These are phyloP conservation scores for Heliconius erato DNA, from an alignment of 2,888 invertebrate genomes.

Conservation along the genomic window DNA sequence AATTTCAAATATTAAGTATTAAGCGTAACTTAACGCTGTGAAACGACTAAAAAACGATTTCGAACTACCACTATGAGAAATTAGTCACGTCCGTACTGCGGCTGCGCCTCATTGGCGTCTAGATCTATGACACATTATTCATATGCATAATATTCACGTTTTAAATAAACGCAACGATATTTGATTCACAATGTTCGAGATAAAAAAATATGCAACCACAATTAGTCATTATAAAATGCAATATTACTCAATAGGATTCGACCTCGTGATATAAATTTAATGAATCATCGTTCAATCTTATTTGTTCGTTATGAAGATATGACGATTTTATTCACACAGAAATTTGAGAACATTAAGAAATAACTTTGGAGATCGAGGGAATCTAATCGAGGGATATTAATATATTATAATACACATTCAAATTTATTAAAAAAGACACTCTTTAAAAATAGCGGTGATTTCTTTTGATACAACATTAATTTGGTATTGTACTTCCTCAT, in stretches of 20 bases:
- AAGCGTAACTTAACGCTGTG: not conserved
- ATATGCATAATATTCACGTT: not conserved
- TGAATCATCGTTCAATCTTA: constrained; percentile 5
- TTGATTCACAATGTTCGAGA: not conserved
- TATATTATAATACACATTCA: too few species aligned
- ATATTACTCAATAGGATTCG: constrained; percentile 11
- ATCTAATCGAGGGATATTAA: too few species aligned
- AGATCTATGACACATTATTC: not conserved
- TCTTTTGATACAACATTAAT: too few species aligned
- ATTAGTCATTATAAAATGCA: constrained; percentile 15
- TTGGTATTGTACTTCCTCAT: not conserved
- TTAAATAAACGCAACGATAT: not conserved
- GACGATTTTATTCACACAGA: not conserved
- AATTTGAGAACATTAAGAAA: not conserved
- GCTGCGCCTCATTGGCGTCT: not conserved
- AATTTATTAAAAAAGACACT: too few species aligned
- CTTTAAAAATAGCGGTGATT: too few species aligned
- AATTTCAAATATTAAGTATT: not conserved
- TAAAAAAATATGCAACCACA: constrained; percentile 6
- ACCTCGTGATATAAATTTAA: constrained; percentile 18
- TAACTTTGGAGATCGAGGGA: not conserved
- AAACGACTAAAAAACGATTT: not conserved
- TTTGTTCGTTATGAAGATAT: not conserved
- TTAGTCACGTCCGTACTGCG: not conserved
- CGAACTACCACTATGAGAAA: not conserved